phyloP scores from a whole-genome alignment of 2,113 vertebrate genomes.

The Nerophis lumbriciformis region DNA sequence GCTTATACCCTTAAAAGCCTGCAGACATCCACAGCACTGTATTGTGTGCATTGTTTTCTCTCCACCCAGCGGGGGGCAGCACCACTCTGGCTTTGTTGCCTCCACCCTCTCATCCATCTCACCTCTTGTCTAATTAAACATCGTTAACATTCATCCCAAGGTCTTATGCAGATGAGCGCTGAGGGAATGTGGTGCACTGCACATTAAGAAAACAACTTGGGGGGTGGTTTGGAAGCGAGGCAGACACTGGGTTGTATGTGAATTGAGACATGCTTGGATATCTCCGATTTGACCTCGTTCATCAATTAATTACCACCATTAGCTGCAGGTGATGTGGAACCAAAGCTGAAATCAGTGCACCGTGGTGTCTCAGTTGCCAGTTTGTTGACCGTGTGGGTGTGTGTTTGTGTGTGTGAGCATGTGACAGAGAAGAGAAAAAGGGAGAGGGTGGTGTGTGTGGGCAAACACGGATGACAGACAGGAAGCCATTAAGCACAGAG shows the following conservation, averaged over 20 bases:
- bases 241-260: constrained; percentile 58
- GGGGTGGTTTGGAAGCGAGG: constrained; percentile 49
- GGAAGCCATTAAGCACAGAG: constrained; percentile 42
- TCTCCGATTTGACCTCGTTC: constrained; percentile 76
- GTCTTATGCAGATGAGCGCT: constrained; percentile 79
- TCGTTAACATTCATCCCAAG: constrained; percentile 81
- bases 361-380: constrained; percentile 35
- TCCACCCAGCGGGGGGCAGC: constrained; percentile 58
- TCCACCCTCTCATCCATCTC: constrained; percentile 69
- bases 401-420: neutral
- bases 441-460: constrained; percentile 11
- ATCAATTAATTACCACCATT: constrained; percentile 78
- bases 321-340: constrained; percentile 72
- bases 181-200: constrained; percentile 71
- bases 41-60: constrained; percentile 42
- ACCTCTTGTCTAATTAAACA: constrained; percentile 78
- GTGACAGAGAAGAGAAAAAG: too few relatives aligned
- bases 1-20: neutral
- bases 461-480: constrained; percentile 44
- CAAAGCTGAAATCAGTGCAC: constrained; percentile 63
- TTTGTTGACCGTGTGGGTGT: constrained; percentile 39
- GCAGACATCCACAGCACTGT: constrained; percentile 5
- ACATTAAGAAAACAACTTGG: constrained; percentile 75
- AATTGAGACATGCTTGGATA: constrained; percentile 73
- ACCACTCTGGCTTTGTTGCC: constrained; percentile 52